Evolutionary conservation across 2,888 invertebrate genomes (phyloP).

Genomic region (Actias luna): DNA sequence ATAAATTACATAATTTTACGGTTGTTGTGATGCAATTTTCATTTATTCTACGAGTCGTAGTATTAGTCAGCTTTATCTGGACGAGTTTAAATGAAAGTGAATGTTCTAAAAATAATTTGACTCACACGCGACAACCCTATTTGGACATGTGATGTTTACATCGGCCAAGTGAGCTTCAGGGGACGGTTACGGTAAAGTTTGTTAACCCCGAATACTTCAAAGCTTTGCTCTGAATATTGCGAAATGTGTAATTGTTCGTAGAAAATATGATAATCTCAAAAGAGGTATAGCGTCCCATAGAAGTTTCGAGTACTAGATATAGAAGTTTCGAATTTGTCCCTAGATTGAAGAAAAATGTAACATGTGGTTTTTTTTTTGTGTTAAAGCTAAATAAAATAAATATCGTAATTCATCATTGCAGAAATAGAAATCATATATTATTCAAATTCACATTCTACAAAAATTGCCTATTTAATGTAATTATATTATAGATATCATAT

Average conservation of each 20-base stretch:
- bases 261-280: background rate
- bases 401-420: too few species aligned
- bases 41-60: background rate
- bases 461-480: too few species aligned
- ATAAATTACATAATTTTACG: background rate
- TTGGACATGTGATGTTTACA: slow-evolving; percentile 64
- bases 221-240: slow-evolving; percentile 24
- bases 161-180: slow-evolving; percentile 50
- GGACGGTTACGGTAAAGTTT: slow-evolving; percentile 63
- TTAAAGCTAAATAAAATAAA: background rate
- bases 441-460: too few species aligned
- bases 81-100: slow-evolving; percentile 10
- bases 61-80: background rate
- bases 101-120: slow-evolving; percentile 30
- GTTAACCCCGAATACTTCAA: slow-evolving; percentile 54
- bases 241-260: slow-evolving; percentile 26
- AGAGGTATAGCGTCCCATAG: too few species aligned
- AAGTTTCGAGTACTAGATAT: too few species aligned
- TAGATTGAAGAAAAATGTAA: background rate
- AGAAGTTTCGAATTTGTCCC: background rate
- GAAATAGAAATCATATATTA: too few species aligned
- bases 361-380: background rate
- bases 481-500: too few species aligned
- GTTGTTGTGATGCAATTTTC: background rate
- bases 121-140: slow-evolving; percentile 50